Base-by-base conservation (phyloP, 2,888 invertebrate genomes). In the Ischnus inquisitorius region DNA sequence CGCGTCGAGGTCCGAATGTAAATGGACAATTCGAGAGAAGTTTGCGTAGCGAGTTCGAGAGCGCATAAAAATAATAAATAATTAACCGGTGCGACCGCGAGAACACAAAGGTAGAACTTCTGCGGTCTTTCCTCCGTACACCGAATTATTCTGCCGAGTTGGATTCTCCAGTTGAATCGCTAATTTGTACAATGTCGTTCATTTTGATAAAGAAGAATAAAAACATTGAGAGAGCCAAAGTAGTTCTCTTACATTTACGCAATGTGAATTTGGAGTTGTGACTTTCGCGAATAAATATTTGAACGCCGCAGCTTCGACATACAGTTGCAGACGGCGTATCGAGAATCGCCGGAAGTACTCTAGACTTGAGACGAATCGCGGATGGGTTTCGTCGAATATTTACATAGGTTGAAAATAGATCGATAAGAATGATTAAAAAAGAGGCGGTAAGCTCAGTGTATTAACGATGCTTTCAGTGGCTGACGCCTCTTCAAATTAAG, bases 1-100 rank as follows among this genome's bases (percentile, higher is more conserved):
- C 28, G 16, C 16, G 5, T 71, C 39, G 1, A 3, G 10, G 10
- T 22, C 12, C 54, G 22, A 22, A 10, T 39, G 6, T 14, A 10
- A 41, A 14, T 6, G 6, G 2, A n/a, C 22, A 41, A n/a, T 8
- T 1, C 41, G 14, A 12, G n/a, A 10, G 16, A 57, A 57, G 1
- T 41, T 16, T 34, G 48, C 51, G 6, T 16, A 3, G 25, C 10
- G 41, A 39, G 57, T 14, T 19, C 41, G 39, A 3, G n/a, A 57
- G 54, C 54, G 19, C 22, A n/a, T n/a, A 14, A 41, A 57, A 25
- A n/a, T 57, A 3, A 71, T 57, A 19, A 57, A 57, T 25, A 57
- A 71, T 71, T 2, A 71, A 54, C 3, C 1, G 4, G 68, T 25
- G 16, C 14, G 10, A 16, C 46, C 25, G 25, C 48, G 48, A 68